These are phyloP conservation scores for Pelodiscus sinensis DNA, from an alignment of 2,113 vertebrate genomes.

Conservation along the genomic window DNA sequence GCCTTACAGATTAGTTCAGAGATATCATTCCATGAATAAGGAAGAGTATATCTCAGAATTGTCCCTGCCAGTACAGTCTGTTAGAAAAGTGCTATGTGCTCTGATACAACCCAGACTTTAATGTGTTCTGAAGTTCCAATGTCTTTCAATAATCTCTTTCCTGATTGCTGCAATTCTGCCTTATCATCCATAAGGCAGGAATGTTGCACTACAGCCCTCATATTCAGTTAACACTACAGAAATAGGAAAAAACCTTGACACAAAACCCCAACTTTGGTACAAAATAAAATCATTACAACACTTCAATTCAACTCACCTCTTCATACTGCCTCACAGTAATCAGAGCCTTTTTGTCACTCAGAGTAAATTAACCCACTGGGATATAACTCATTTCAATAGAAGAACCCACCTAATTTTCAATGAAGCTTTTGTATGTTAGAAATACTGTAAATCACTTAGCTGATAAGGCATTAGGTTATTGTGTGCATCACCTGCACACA, in stretches of 20 bases:
- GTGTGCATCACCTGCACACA: background rate
- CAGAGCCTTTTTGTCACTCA: background rate
- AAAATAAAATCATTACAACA: background rate
- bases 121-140: background rate
- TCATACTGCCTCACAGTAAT: background rate
- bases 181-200: background rate
- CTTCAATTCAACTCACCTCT: background rate
- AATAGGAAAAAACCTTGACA: background rate
- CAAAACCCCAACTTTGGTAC: background rate
- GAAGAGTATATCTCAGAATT: background rate
- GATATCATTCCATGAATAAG: background rate
- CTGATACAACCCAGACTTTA: background rate
- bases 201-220: background rate
- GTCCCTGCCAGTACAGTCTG: background rate
- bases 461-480: fast-evolving
- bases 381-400: background rate
- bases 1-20: background rate
- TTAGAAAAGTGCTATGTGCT: conserved; percentile 3
- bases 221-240: background rate
- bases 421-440: background rate
- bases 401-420: conserved; percentile 21
- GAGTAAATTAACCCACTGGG: background rate
- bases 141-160: background rate
- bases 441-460: background rate
- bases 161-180: background rate